Base-by-base conservation (phyloP, 2,113 vertebrate genomes). In the Megaleporinus macrocephalus region DNA sequence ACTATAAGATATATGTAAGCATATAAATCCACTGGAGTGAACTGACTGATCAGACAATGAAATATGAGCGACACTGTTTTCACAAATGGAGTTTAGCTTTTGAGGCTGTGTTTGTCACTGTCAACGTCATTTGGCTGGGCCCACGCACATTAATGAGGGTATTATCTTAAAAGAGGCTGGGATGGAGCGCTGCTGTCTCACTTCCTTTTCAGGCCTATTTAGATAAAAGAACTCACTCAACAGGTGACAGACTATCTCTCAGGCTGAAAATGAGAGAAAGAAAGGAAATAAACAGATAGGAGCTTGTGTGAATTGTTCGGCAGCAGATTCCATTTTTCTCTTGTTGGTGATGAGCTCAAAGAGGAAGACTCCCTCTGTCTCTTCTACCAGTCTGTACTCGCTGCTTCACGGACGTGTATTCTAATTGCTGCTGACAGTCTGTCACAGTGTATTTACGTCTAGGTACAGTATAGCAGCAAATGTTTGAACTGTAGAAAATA, bases 401-500 rank as follows among this genome's bases (percentile, higher is more conserved):
- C 66, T 74, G 74, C 78, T 80, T 76, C 47, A 85, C 62, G 63
- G 79, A 84, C 71, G 63, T 65, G 71, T 69, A 33, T 66, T 83
- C 33, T 85, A 86, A 86, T 82, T 84, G 82, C 57, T 87, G 76
- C 65, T 80, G 85, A 88, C 85, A 85, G 76, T 77, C 82, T 84
- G 81, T 86, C 87, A 75, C 69, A 49, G 33, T 74, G 41, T 20
- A 80, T 87, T 83, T 78, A 68, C 63, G 49, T 84, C 84, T 66
- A 16, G 18, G 61, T 73, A 76, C 57, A 75, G n/a, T 70, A 69
- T 65, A 73, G 63, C 73, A 78, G 69, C 73, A 83, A 83, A 69
- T 33, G 68, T 83, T 77, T 65, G 29, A 78, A 77, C 51, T 30
- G 44, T 33, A 78, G 30, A 55, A 79, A 66, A 82, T 59, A 72